A percentile compares a stretch with the other conserved stretches of the same genome.
These are phyloP conservation scores for Ictalurus punctatus DNA, from an alignment of 2,113 vertebrate genomes.

Conservation along the genomic window DNA sequence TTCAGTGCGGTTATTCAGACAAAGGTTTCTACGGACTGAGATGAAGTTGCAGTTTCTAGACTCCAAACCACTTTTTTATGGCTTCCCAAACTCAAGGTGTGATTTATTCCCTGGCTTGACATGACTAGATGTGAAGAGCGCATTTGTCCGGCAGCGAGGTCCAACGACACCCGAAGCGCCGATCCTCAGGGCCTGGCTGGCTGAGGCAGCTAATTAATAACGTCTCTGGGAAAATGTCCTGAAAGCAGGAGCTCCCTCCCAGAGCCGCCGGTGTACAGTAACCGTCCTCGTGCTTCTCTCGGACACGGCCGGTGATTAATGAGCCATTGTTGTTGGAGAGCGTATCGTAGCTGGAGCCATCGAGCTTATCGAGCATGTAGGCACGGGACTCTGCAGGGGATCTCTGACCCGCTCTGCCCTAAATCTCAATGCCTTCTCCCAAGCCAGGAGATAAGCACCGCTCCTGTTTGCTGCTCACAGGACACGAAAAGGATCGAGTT, in stretches of 20 bases:
- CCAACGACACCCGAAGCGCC: slow-evolving; percentile 50
- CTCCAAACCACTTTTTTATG: slow-evolving; percentile 50
- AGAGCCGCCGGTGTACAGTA: slow-evolving; percentile 57
- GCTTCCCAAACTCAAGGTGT: slow-evolving; percentile 23
- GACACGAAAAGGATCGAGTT: slow-evolving; percentile 77
- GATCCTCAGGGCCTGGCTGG: slow-evolving; percentile 54
- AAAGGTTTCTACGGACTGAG: slow-evolving; percentile 23
- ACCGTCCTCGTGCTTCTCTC: slow-evolving; percentile 37
- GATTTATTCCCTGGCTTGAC: slow-evolving; percentile 58
- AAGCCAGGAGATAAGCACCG: slow-evolving; percentile 70
- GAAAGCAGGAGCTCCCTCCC: slow-evolving; percentile 53
- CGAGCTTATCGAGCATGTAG: slow-evolving; percentile 75
- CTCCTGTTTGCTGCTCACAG: slow-evolving; percentile 71
- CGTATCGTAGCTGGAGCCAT: slow-evolving; percentile 75
- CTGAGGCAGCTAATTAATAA: slow-evolving; percentile 62
- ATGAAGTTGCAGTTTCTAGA: slow-evolving; percentile 21
- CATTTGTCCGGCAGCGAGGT: slow-evolving; percentile 39
- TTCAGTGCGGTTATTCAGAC: slow-evolving; percentile 24
- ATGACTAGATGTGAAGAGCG: slow-evolving; percentile 52
- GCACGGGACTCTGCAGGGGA: slow-evolving; percentile 68
- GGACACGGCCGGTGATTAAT: slow-evolving; percentile 77
- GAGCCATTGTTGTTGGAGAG: slow-evolving; percentile 76
- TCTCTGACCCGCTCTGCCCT: slow-evolving; percentile 72
- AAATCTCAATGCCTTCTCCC: slow-evolving; percentile 72
- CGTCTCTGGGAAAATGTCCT: slow-evolving; percentile 58